Evolutionary conservation across 2,888 invertebrate genomes (phyloP).

Genomic region (Parasteatoda lunata): DNA sequence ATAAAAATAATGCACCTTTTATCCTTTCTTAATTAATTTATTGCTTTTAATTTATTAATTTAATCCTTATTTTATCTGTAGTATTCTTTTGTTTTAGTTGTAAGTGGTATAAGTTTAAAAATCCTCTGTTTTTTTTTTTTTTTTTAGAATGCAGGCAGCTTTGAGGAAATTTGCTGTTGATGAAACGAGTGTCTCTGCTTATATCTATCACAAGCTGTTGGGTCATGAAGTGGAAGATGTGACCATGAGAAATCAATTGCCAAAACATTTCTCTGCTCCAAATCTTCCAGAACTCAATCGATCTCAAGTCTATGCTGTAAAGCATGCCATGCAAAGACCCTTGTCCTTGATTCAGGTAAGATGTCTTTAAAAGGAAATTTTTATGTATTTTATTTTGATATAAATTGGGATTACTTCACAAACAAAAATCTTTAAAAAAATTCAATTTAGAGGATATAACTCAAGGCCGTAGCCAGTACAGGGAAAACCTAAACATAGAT

Average conservation of each 20-base stretch:
- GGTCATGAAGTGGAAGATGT: constrained; percentile 97
- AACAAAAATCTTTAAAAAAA: too few species aligned
- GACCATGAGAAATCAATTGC: constrained; percentile 90
- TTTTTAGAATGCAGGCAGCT: constrained; percentile 91
- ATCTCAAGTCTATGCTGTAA: constrained; percentile 98
- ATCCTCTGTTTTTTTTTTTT: constrained; percentile 20
- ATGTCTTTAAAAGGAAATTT: too few species aligned
- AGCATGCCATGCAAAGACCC: constrained; percentile 96
- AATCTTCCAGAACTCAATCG: constrained; percentile 98
- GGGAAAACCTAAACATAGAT: too few species aligned
- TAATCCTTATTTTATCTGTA: not conserved
- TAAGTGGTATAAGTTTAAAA: not conserved
- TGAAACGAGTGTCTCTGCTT: constrained; percentile 95
- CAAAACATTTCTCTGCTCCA: constrained; percentile 97
- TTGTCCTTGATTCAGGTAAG: constrained; percentile 93
- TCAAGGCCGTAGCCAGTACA: too few species aligned
- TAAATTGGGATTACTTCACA: too few species aligned
- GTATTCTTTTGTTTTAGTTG: not conserved
- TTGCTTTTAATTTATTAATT: not conserved
- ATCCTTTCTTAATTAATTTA: not conserved
- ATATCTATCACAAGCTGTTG: constrained; percentile 96
- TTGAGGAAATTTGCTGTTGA: constrained; percentile 96
- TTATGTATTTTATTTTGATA: not conserved
- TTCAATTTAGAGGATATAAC: too few species aligned
- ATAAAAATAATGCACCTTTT: too few species aligned